Percentiles rank a stretch among this genome's conserved stretches.
phyloP scores from a whole-genome alignment of 2,113 vertebrate species.

The Hirundichthys speculiger region DNA sequence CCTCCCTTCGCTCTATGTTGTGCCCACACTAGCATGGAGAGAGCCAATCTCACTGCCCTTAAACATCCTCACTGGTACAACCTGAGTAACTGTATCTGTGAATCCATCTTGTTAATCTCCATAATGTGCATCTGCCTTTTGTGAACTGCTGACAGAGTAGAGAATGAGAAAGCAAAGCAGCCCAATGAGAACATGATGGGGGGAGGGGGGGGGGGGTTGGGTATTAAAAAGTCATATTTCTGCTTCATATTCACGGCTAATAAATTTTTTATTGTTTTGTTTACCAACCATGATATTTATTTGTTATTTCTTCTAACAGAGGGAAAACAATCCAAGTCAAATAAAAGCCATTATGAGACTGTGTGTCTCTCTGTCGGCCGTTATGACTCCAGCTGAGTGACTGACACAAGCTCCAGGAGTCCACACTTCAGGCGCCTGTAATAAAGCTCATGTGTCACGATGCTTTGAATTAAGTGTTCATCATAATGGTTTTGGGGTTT shows the following conservation, averaged over 20 bases:
- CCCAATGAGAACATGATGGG: constrained; percentile 14
- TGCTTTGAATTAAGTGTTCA: constrained; percentile 26
- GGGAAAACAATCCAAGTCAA: constrained; percentile 63
- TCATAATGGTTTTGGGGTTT: constrained; percentile 10
- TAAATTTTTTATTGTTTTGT: constrained; percentile 81
- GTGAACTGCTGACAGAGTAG: background rate
- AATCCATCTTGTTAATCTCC: constrained; percentile 43
- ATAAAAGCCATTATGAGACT: constrained; percentile 68
- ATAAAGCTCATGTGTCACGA: constrained; percentile 49
- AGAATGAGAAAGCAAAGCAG: constrained; percentile 11
- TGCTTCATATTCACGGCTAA: constrained; percentile 50
- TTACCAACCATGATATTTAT: constrained; percentile 69
- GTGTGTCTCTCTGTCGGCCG: constrained; percentile 41
- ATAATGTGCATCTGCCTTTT: constrained; percentile 36
- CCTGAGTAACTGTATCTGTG: constrained; percentile 23
- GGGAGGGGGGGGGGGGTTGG: background rate
- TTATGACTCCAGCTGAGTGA: constrained; percentile 60
- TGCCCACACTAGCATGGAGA: constrained; percentile 16
- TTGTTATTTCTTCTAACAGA: constrained; percentile 66
- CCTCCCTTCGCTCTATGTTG: no score
- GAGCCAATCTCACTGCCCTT: no score
- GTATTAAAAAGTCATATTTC: constrained; percentile 50
- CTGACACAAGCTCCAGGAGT: constrained; percentile 54
- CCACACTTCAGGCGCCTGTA: constrained; percentile 14
- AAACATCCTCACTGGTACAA: no score